These are phyloP conservation scores for Mobula hypostoma DNA, from an alignment of 2,113 vertebrate species.

Conservation along the genomic window DNA sequence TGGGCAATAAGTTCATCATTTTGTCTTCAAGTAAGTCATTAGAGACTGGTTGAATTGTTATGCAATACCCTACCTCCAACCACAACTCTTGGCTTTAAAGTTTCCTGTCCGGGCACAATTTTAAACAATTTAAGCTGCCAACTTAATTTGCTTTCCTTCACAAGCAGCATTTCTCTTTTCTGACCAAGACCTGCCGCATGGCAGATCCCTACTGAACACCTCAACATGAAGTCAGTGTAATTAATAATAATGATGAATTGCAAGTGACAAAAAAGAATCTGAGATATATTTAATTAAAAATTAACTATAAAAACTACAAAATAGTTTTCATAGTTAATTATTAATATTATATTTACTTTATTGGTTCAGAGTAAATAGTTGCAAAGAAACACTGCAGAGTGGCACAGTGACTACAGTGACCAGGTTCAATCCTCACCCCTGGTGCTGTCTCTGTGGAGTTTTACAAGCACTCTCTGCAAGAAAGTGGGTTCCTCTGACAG, in stretches of 20 bases:
- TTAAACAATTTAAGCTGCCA: not conserved
- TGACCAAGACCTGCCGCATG: not conserved
- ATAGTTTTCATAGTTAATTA: no score
- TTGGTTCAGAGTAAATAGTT: not conserved
- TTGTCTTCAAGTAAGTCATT: not conserved
- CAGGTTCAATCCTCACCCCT: no score
- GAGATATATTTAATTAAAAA: not conserved
- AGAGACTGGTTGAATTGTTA: not conserved
- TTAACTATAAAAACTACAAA: not conserved
- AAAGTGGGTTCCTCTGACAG: no score
- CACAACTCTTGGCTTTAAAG: not conserved
- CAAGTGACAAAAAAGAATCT: not conserved
- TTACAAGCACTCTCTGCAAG: no score
- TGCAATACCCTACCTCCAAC: not conserved
- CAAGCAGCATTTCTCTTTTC: not conserved
- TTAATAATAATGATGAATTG: not conserved
- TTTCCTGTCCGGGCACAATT: not conserved
- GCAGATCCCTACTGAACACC: not conserved
- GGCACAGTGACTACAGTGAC: no score
- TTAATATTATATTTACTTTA: not conserved
- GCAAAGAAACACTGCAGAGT: not conserved
- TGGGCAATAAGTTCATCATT: not conserved
- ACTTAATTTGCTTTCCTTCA: not conserved
- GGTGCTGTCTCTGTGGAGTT: no score
- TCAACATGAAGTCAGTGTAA: not conserved